Evolutionary conservation across 2,888 invertebrate species (phyloP), one percentile per base, ranked within the genome.

Genomic region (Anodontia alba): DNA sequence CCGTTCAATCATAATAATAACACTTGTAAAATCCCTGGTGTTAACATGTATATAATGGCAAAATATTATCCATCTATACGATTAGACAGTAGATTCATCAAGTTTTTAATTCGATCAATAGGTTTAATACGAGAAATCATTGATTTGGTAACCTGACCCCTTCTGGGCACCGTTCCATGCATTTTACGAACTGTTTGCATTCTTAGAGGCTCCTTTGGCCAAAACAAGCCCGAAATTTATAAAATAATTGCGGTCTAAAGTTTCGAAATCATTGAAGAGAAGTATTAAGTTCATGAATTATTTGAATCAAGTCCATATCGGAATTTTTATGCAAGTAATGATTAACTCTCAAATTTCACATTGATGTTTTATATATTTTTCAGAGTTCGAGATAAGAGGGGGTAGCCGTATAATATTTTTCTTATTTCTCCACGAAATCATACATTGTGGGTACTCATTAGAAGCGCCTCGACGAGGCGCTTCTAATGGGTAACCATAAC

Each of bases 151-250:
- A 78, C 73, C n/a, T 36, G 38, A 78, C 23, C 51, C 33, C 42
- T n/a, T n/a, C 54, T 62, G 73, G 78, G 78, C 78, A 31, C 8
- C 17, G 69, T 54, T 73, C 78, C 78, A 78, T 69, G 62, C 70
- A 73, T 73, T 73, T 51, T 68, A 78, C 62, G 62, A 62, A 31
- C 10, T 62, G 33, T 62, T 62, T 62, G 62, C 62, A 62, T 62
- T 62, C 10, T 62, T 62, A 33, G 1, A 12, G 29, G 62, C 33
- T 62, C 62, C 29, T 62, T 33, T 33, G 31, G 20, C 33, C 33
- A 62, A 62, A 62, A 62, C 23, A n/a, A 62, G 33, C 31, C 62
- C 62, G 20, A 62, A 26, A 20, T 62, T 62, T 29, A 31, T 62
- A 31, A 62, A 33, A 62, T 62, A 62, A 62, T 62, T 62, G 62